A percentile compares a stretch with the other conserved stretches of the same genome.
These are phyloP conservation scores for Protomyctophum bolini DNA, from an alignment of 2,113 vertebrate species.

Conservation along the genomic window DNA sequence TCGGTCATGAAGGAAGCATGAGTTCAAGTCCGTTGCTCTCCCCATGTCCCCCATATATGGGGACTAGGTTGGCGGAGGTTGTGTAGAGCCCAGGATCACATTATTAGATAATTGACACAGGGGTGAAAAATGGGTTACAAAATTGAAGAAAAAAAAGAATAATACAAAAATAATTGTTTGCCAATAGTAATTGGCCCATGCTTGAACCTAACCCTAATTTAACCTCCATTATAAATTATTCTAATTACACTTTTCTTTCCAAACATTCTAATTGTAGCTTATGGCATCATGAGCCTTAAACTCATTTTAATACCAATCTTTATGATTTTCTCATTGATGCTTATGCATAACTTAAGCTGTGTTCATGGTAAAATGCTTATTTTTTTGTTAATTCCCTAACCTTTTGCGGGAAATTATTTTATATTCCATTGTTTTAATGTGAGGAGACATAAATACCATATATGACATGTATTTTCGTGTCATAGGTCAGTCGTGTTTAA, in stretches of 20 bases:
- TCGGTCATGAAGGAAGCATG: too few species aligned
- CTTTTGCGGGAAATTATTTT: too few species aligned
- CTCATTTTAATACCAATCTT: conserved; percentile 24
- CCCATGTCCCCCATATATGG: too few species aligned
- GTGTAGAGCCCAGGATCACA: too few species aligned
- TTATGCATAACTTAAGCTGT: neutral
- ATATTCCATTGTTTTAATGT: too few species aligned
- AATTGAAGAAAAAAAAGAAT: neutral
- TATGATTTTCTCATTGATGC: neutral
- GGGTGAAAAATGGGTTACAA: too few species aligned
- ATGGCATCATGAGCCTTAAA: conserved; percentile 8
- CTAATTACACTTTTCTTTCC: conserved; percentile 7
- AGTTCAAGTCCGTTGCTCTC: too few species aligned
- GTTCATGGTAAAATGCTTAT: conserved; percentile 6
- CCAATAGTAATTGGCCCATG: conserved; percentile 46
- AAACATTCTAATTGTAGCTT: conserved; percentile 30
- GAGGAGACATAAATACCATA: too few species aligned
- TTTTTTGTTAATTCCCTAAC: neutral
- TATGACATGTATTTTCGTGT: too few species aligned
- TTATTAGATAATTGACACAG: too few species aligned
- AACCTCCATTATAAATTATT: conserved; percentile 1
- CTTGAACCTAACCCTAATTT: conserved; percentile 8
- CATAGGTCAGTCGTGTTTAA: too few species aligned
- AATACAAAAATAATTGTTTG: conserved; percentile 18
- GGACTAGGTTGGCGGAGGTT: too few species aligned